These are phyloP conservation scores for Argyresthia albistria DNA, from an alignment of 2,888 invertebrate species.

Conservation along the genomic window DNA sequence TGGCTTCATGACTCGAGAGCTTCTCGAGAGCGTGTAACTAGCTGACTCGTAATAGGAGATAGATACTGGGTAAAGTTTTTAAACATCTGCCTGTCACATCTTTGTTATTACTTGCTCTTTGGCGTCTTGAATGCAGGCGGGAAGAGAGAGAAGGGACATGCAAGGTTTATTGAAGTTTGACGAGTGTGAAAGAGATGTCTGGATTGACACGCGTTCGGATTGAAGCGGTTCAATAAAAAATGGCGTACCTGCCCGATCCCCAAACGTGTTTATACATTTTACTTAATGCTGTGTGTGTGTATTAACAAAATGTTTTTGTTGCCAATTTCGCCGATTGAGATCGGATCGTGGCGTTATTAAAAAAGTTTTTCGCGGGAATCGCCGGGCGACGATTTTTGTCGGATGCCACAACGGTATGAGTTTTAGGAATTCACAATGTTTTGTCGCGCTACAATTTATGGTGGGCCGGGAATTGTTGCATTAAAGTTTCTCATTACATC, in stretches of 20 bases:
- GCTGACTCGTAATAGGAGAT: conserved; percentile 64
- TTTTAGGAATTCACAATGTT: background rate
- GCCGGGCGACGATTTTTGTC: conserved; percentile 40
- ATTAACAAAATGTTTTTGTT: conserved; percentile 40
- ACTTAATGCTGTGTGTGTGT: conserved; percentile 53
- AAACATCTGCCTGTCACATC: conserved; percentile 70
- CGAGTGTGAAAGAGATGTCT: conserved; percentile 22
- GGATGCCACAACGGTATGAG: conserved; percentile 18
- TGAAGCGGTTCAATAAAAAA: conserved; percentile 65
- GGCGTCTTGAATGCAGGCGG: conserved; percentile 27
- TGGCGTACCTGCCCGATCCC: conserved; percentile 64
- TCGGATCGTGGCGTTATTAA: conserved; percentile 64
- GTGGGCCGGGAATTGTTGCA: too few species aligned
- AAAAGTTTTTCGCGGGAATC: conserved; percentile 60
- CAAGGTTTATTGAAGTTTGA: conserved; percentile 22
- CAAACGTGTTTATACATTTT: conserved; percentile 67
- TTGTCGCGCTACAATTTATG: too few species aligned
- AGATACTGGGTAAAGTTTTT: conserved; percentile 55
- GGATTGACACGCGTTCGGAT: conserved; percentile 26
- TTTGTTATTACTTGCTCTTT: conserved; percentile 69
- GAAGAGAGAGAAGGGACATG: conserved; percentile 33
- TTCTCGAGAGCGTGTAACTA: conserved; percentile 63
- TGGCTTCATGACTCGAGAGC: conserved; percentile 46
- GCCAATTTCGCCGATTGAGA: conserved; percentile 62
- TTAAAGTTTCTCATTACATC: too few species aligned